Evolutionary conservation across 1,140 invertebrate genomes (phyloP), one percentile per base, ranked within the genome.

Genomic region (Calosoma granatense): DNA sequence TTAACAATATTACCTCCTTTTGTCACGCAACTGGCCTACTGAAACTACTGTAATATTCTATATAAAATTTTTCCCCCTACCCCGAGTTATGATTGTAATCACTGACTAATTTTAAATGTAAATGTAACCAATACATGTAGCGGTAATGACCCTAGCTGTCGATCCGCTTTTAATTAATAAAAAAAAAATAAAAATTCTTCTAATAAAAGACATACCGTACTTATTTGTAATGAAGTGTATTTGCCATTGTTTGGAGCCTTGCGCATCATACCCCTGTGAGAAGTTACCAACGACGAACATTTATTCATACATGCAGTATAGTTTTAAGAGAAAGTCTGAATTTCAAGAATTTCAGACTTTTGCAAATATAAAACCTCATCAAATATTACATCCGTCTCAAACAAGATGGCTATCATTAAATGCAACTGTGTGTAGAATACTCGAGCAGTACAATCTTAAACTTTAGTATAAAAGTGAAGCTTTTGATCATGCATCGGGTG

Each of bases 321-420:
- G 64, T 53, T 20, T 59, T 3, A 70, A 69, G 59, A 20, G 67
- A 43, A 51, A 51, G 39, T 17, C n/a, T 15, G 22, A 63, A 43
- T 64, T 65, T 14, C n/a, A 0, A 30, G n/a, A 60, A 57, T 70
- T 68, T 61, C 65, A 69, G 57, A 22, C 39, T 17, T 68, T 70
- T 60, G 26, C 59, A 20, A 30, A 67, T 20, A 17, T 63, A 17
- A 59, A 65, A 54, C n/a, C 56, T 1, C 66, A 68, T 53, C 66
- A 68, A 62, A 59, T 70, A 0, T 51, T 70, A 12, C 66, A 63
- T 39, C 67, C 66, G 9, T 58, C 57, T 1, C 66, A 70, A 61
- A 70, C 68, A 0, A 53, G 65, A 41, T 68, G 65, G 65, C 53
- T 70, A 14, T 70, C 66, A 11, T 30, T 70, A n/a, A 0, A 43